phyloP scores from a whole-genome alignment of 2,888 invertebrate genomes.

The Ectobius pallidus region DNA sequence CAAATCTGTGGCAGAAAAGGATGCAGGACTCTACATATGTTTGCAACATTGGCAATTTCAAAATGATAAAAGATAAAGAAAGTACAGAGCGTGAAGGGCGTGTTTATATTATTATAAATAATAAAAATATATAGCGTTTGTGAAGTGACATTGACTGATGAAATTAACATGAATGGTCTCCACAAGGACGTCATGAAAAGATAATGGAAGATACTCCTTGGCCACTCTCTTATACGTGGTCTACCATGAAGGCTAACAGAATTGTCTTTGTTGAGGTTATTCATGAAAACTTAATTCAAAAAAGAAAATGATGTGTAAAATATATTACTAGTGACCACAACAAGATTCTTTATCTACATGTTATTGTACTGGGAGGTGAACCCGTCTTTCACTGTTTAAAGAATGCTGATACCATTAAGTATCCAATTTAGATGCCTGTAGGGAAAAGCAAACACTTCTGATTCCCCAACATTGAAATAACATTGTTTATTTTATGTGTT shows the following conservation, averaged over 20 bases:
- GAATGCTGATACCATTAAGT: background rate
- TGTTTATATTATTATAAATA: conserved; percentile 8
- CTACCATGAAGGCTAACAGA: too few relatives aligned
- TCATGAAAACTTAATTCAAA: background rate
- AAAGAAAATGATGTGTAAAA: background rate
- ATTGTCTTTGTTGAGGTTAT: background rate
- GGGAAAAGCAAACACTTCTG: too few relatives aligned
- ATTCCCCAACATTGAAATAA: too few relatives aligned
- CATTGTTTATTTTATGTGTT: too few relatives aligned
- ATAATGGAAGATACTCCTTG: too few relatives aligned
- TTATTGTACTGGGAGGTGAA: background rate
- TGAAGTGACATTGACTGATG: conserved; percentile 2
- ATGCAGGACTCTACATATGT: background rate
- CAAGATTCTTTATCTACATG: background rate
- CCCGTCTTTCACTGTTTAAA: background rate
- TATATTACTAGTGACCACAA: background rate
- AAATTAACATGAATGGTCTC: too few relatives aligned
- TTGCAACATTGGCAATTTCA: conserved; percentile 7
- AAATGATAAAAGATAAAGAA: too few relatives aligned
- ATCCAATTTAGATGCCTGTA: too few relatives aligned
- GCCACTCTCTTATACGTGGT: too few relatives aligned
- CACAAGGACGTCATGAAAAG: too few relatives aligned
- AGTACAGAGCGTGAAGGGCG: conserved; percentile 5
- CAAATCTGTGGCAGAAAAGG: background rate
- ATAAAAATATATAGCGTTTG: background rate